Conservation (phyloP, 2,797 vertebrate genomes). For the Microhierax caerulescens region DNA sequence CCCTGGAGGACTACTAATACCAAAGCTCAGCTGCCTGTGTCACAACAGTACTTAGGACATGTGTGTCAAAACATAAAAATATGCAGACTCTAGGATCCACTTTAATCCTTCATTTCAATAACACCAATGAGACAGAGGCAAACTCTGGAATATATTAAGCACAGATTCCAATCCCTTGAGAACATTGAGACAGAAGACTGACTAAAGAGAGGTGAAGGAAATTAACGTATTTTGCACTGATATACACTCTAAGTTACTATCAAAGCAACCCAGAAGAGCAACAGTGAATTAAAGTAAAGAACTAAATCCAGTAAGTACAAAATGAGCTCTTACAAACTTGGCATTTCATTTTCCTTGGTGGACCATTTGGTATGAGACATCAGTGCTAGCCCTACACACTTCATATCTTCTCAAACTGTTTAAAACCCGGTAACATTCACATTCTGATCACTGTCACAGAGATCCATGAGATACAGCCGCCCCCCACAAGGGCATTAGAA, state of each 20-base stretch:
- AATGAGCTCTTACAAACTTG: not conserved
- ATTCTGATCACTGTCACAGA: constrained; percentile 17
- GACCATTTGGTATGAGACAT: not conserved
- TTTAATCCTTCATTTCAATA: not conserved
- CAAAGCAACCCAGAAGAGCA: not conserved
- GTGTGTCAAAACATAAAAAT: not conserved
- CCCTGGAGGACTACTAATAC: constrained; percentile 14
- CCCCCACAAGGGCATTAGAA: constrained; percentile 54
- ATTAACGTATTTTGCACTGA: not conserved
- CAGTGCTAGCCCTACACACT: not conserved
- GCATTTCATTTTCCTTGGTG: not conserved
- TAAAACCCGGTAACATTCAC: not conserved
- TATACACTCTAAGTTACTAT: not conserved
- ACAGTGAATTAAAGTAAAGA: not conserved
- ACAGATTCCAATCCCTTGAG: not conserved
- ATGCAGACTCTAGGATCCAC: not conserved
- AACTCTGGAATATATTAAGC: not conserved
- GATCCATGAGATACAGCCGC: not conserved
- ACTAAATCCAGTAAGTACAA: not conserved
- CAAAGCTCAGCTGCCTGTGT: constrained; percentile 12
- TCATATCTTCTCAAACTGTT: not conserved
- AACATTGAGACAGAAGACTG: not conserved
- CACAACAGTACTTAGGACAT: not conserved
- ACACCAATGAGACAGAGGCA: not conserved
- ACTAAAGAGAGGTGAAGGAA: not conserved